Evolutionary conservation across 2,797 vertebrate genomes (phyloP).

Genomic region (Sebastiscus albofasciatus): DNA sequence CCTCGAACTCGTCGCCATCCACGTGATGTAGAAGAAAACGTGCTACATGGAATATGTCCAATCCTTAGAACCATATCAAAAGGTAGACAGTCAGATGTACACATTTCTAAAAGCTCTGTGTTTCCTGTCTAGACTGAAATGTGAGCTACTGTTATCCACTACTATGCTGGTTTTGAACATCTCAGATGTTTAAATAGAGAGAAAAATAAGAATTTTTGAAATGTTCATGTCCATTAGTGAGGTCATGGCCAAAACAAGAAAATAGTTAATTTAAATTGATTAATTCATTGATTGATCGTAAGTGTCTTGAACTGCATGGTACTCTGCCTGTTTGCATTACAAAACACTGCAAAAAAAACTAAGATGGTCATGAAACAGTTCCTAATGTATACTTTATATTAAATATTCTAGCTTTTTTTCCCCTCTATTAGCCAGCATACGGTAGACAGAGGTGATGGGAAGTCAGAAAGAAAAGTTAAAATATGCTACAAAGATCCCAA

Average conservation of each 20-base stretch:
- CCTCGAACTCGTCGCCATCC: too few species aligned
- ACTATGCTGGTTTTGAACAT: neutral
- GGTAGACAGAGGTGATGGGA: neutral
- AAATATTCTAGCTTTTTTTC: neutral
- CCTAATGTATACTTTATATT: neutral
- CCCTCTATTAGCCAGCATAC: neutral
- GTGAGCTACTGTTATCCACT: neutral
- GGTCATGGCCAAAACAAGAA: neutral
- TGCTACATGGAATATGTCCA: neutral
- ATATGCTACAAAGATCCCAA: neutral
- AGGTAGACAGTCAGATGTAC: neutral
- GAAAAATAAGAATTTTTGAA: neutral
- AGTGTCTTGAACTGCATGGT: neutral
- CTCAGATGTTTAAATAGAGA: neutral
- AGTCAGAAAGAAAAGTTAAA: neutral
- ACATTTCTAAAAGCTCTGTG: neutral
- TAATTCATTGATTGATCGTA: neutral
- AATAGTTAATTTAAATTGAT: neutral
- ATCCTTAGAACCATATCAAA: neutral
- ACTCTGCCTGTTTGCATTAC: neutral
- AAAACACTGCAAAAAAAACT: neutral
- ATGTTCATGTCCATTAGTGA: neutral
- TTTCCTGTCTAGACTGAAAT: neutral
- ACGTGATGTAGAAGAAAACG: too few species aligned
- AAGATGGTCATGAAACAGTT: neutral